These are phyloP conservation scores for Xerus inauris DNA, from an alignment of 2,113 vertebrate genomes.

Conservation along the genomic window DNA sequence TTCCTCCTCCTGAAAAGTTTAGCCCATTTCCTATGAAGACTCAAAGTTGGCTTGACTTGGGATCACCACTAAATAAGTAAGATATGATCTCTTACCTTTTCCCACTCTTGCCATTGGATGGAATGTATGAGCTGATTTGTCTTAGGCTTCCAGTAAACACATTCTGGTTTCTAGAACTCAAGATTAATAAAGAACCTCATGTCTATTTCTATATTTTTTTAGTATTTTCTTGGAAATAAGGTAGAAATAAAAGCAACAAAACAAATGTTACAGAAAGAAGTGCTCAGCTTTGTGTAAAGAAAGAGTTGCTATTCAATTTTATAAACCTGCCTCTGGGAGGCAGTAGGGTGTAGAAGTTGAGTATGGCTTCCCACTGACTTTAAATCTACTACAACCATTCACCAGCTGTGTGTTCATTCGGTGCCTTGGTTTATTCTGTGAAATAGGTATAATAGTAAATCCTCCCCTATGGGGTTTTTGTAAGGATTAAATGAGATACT, in stretches of 20 bases:
- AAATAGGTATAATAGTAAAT: constrained; percentile 33
- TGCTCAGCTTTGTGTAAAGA: neutral
- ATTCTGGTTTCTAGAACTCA: constrained; percentile 32
- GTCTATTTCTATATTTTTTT: neutral
- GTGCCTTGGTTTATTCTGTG: constrained; percentile 49
- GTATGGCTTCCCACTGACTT: neutral
- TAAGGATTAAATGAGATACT: constrained; percentile 67
- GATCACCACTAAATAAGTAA: neutral
- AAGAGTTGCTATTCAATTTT: neutral
- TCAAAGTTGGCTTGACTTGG: neutral
- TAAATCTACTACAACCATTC: neutral
- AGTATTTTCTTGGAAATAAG: neutral
- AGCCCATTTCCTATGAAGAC: neutral
- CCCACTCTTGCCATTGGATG: neutral
- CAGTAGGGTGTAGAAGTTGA: constrained; percentile 65
- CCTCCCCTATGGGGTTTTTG: constrained; percentile 19
- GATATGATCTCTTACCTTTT: neutral
- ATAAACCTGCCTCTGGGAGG: constrained; percentile 72
- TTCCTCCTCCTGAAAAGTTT: neutral
- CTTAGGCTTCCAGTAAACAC: neutral
- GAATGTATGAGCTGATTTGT: neutral
- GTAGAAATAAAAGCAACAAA: neutral
- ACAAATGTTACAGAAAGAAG: neutral
- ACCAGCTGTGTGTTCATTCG: neutral
- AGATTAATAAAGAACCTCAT: neutral